phyloP scores from a whole-genome alignment of 1,140 invertebrate genomes.

The Leptestheria dahalacensis region DNA sequence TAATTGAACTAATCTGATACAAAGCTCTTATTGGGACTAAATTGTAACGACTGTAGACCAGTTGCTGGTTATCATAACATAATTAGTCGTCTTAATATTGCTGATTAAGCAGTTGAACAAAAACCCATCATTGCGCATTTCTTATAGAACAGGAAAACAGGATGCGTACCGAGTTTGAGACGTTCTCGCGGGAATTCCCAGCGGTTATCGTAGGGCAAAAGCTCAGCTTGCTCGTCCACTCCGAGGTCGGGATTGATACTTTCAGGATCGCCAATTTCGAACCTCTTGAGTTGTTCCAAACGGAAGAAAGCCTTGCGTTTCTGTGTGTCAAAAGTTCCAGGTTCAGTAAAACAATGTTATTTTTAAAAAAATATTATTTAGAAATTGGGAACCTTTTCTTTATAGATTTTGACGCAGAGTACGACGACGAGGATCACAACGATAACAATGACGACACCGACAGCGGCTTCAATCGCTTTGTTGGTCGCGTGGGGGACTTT shows the following conservation, averaged over 20 bases:
- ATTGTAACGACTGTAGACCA: too few species aligned
- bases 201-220: conserved; percentile 74
- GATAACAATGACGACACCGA: conserved; percentile 29
- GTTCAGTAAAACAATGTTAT: background rate
- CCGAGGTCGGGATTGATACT: conserved; percentile 75
- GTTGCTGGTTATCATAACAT: too few species aligned
- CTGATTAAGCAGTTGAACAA: too few species aligned
- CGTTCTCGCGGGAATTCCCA: conserved; percentile 79
- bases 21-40: too few species aligned
- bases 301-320: conserved; percentile 16
- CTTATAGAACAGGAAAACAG: background rate
- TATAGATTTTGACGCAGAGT: conserved; percentile 32
- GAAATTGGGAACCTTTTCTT: conserved; percentile 34
- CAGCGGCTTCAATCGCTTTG: conserved; percentile 15
- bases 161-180: conserved; percentile 58
- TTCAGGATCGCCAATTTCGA: conserved; percentile 59
- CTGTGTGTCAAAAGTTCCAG: conserved; percentile 10
- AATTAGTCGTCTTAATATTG: too few species aligned
- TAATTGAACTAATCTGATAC: too few species aligned
- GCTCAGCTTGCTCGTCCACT: conserved; percentile 76
- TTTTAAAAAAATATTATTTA: background rate
- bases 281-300: conserved; percentile 31
- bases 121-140: too few species aligned
- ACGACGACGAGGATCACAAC: conserved; percentile 31
- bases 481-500: conserved; percentile 24